phyloP scores from a whole-genome alignment of 2,888 invertebrate genomes.

The Trissoscelio sp. region DNA sequence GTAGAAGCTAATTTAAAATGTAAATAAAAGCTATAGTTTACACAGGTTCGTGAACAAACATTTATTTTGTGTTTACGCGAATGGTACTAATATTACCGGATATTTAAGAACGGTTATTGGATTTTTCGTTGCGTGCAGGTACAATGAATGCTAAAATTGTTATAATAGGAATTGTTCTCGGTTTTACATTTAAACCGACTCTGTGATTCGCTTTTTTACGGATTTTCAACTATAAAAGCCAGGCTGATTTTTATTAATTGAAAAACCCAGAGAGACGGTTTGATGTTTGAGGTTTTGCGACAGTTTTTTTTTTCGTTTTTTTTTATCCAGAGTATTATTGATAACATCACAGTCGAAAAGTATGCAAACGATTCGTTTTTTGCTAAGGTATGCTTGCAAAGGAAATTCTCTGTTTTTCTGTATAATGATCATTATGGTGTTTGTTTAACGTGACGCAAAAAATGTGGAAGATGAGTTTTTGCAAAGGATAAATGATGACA shows the following conservation, averaged over 20 bases:
- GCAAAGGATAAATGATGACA: too few species aligned
- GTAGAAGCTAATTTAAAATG: too few species aligned
- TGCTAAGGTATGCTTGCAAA: not conserved
- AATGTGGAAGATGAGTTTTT: too few species aligned
- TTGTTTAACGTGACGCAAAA: not conserved
- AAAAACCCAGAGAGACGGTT: not conserved
- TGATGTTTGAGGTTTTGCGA: not conserved
- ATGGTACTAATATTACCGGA: not conserved
- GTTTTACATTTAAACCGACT: not conserved
- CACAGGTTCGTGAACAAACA: not conserved
- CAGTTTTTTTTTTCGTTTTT: not conserved
- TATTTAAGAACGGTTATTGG: not conserved
- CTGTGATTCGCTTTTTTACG: not conserved
- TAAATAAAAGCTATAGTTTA: too few species aligned
- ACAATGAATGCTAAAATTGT: not conserved
- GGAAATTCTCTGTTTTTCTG: not conserved
- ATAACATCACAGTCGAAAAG: not conserved
- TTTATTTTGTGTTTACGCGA: not conserved
- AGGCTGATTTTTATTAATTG: constrained; percentile 6
- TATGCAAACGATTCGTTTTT: not conserved
- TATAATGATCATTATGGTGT: not conserved
- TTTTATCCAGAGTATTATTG: not conserved
- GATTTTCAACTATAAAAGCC: not conserved
- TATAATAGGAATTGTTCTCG: not conserved
- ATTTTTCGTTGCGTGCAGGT: not conserved